Conservation (phyloP, 2,797 vertebrate genomes). For the Hylomyscus alleni region DNA sequence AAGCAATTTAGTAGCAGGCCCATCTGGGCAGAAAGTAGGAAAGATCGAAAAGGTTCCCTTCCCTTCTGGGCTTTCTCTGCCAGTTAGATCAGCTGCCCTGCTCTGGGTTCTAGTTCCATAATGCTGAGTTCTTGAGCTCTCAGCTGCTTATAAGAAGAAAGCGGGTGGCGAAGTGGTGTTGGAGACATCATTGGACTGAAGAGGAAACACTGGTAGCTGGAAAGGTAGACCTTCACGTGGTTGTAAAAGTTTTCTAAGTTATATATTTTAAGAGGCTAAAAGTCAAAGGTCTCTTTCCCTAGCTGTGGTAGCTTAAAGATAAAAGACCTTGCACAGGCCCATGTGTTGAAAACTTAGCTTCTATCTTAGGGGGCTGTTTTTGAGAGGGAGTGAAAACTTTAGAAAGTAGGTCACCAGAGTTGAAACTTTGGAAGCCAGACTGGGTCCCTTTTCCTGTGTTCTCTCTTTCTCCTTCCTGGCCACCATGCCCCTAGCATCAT, state of each 20-base stretch:
- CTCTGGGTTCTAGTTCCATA: neutral
- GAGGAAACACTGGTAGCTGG: neutral
- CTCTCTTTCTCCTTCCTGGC: neutral
- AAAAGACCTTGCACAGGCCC: neutral
- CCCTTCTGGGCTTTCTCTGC: slow-evolving; percentile 10
- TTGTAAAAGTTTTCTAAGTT: neutral
- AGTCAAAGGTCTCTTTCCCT: neutral
- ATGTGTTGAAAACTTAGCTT: neutral
- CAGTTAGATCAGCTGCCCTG: neutral
- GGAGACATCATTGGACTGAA: neutral
- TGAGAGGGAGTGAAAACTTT: neutral
- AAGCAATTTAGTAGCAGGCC: neutral
- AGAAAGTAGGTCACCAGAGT: neutral
- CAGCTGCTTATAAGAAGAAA: neutral
- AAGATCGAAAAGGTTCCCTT: neutral
- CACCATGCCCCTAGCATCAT: neutral
- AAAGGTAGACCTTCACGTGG: neutral
- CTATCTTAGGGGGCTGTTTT: neutral
- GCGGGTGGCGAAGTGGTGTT: neutral
- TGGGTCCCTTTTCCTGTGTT: neutral
- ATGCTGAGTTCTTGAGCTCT: neutral
- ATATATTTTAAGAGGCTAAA: neutral
- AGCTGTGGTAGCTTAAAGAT: neutral
- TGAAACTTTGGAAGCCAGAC: neutral
- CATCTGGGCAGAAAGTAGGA: neutral